A percentile compares a stretch with the other conserved stretches of the same genome.
Conservation (phyloP, 2,113 vertebrate species). For the Okapia johnstoni region DNA sequence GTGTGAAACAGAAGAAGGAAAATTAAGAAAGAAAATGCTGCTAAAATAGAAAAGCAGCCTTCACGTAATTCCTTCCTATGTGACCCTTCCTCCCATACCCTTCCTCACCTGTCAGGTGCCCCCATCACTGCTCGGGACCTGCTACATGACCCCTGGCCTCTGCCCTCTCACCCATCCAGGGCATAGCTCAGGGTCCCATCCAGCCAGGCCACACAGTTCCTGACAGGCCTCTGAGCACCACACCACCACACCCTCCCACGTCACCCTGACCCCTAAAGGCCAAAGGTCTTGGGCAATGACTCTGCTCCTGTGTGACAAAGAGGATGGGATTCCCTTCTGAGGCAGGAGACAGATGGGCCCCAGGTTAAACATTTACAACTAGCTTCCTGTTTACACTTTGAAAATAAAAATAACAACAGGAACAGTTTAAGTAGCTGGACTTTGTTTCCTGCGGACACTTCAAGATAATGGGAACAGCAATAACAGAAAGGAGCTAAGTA, state of each 20-base stretch:
- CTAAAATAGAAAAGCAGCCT: background rate
- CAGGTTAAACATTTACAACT: background rate
- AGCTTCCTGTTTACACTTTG: background rate
- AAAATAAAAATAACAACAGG: background rate
- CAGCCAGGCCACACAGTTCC: background rate
- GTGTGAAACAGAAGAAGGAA: background rate
- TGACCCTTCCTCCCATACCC: too few species aligned
- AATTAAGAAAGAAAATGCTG: background rate
- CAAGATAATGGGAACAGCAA: background rate
- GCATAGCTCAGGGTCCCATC: background rate
- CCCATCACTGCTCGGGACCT: background rate
- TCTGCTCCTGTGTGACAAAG: background rate
- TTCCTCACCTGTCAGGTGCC: background rate
- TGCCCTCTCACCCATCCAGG: too few species aligned
- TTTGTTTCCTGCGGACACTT: background rate
- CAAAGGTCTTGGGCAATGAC: background rate
- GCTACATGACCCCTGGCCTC: background rate
- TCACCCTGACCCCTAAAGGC: too few species aligned
- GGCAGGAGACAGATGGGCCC: background rate
- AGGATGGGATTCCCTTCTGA: background rate
- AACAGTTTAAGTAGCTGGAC: background rate
- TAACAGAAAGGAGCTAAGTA: background rate
- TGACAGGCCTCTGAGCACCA: background rate
- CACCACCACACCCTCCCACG: background rate
- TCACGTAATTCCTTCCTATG: background rate